Conservation (phyloP, 2,113 vertebrate species). For the Dryoscopus gambensis region DNA sequence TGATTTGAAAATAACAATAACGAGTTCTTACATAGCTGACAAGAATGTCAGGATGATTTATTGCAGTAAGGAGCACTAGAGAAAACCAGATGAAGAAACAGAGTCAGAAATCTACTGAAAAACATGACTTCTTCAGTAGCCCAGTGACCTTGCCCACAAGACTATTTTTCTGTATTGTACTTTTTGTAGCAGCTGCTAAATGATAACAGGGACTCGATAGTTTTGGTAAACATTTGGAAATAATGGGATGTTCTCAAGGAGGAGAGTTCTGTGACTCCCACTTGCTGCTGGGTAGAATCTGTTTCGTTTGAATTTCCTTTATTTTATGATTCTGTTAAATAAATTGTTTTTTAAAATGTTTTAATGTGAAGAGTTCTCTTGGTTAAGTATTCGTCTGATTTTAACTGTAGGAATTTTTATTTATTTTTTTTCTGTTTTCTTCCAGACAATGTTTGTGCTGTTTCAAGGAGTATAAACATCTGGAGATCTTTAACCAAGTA, state of each 20-base stretch:
- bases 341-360: background rate
- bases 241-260: background rate
- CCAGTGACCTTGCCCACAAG: background rate
- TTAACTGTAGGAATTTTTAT: background rate
- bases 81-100: background rate
- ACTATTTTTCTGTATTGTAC: background rate
- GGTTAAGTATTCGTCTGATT: background rate
- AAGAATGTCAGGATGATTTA: background rate
- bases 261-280: background rate
- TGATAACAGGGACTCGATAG: background rate
- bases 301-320: background rate
- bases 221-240: background rate
- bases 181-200: background rate
- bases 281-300: background rate
- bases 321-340: background rate
- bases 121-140: background rate
- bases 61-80: background rate
- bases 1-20: background rate
- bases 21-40: background rate
- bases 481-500: conserved; percentile 99
- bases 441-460: conserved; percentile 98
- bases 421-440: conserved; percentile 29
- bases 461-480: conserved; percentile 99
- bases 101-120: background rate
- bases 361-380: background rate